Conservation (phyloP, 2,888 invertebrate species). For the Rotaria sp. region DNA sequence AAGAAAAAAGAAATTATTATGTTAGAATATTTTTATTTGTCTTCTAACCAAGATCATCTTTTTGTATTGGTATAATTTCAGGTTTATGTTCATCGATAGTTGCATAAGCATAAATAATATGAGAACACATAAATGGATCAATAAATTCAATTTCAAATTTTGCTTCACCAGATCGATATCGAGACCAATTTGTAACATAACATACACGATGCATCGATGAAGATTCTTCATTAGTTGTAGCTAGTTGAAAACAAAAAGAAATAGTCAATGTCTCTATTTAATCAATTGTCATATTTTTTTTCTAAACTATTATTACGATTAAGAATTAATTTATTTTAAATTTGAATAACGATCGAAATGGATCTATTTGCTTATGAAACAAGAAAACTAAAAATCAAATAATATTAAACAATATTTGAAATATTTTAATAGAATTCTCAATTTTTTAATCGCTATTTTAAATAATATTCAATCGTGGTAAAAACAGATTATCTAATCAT, state of each 20-base stretch:
- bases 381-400: too few relatives aligned
- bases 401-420: too few relatives aligned
- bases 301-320: too few relatives aligned
- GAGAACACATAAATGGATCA: slow-evolving; percentile 34
- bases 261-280: neutral
- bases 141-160: slow-evolving; percentile 39
- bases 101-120: slow-evolving; percentile 38
- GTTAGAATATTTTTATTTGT: too few relatives aligned
- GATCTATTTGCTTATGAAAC: too few relatives aligned
- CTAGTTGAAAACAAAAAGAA: neutral
- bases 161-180: slow-evolving; percentile 37
- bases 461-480: too few relatives aligned
- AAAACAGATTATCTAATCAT: neutral
- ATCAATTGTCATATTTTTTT: too few relatives aligned
- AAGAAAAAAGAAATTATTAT: neutral
- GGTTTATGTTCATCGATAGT: slow-evolving; percentile 26
- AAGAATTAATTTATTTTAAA: too few relatives aligned
- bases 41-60: neutral
- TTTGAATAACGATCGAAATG: too few relatives aligned
- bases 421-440: too few relatives aligned
- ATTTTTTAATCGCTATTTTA: too few relatives aligned
- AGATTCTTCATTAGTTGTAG: neutral
- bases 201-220: slow-evolving; percentile 18
- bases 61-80: slow-evolving; percentile 27
- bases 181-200: slow-evolving; percentile 40